Evolutionary conservation across 2,797 vertebrate genomes (phyloP).

Genomic region (Danio choprae): DNA sequence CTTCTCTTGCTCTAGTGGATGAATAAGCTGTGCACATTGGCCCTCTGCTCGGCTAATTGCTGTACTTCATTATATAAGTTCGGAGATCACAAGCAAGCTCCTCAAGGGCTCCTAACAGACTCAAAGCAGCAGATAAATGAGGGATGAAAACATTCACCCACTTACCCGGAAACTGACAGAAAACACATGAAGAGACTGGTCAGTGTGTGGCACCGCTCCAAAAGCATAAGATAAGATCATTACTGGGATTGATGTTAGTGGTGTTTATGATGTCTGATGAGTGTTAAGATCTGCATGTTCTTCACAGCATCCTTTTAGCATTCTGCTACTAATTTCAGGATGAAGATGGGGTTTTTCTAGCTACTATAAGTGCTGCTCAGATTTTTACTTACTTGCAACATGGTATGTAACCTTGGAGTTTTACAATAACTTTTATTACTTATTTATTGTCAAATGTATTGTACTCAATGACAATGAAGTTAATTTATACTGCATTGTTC

Average conservation of each 20-base stretch:
- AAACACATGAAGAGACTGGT: slow-evolving; percentile 19
- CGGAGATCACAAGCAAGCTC: slow-evolving; percentile 48
- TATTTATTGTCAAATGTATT: too few relatives aligned
- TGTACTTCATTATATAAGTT: slow-evolving; percentile 38
- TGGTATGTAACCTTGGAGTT: too few relatives aligned
- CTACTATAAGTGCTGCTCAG: too few relatives aligned
- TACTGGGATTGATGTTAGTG: neutral
- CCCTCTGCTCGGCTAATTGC: slow-evolving; percentile 51
- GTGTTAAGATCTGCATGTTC: too few relatives aligned
- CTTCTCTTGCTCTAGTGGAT: slow-evolving; percentile 45
- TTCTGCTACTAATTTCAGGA: too few relatives aligned
- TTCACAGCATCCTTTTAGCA: too few relatives aligned
- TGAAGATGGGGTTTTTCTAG: too few relatives aligned
- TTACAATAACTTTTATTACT: too few relatives aligned
- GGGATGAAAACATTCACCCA: slow-evolving; percentile 24
- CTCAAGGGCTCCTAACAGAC: slow-evolving; percentile 40
- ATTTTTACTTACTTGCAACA: too few relatives aligned
- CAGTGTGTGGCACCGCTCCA: neutral
- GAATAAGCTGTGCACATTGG: slow-evolving; percentile 30
- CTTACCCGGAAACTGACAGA: slow-evolving; percentile 21
- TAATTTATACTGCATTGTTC: too few relatives aligned
- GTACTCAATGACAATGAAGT: too few relatives aligned
- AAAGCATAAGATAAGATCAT: neutral
- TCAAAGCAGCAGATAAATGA: slow-evolving; percentile 33
- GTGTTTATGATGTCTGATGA: too few relatives aligned